Evolutionary conservation across 2,113 vertebrate species (phyloP), one percentile per base, ranked within the genome.

Genomic region (Vidua chalybeata): DNA sequence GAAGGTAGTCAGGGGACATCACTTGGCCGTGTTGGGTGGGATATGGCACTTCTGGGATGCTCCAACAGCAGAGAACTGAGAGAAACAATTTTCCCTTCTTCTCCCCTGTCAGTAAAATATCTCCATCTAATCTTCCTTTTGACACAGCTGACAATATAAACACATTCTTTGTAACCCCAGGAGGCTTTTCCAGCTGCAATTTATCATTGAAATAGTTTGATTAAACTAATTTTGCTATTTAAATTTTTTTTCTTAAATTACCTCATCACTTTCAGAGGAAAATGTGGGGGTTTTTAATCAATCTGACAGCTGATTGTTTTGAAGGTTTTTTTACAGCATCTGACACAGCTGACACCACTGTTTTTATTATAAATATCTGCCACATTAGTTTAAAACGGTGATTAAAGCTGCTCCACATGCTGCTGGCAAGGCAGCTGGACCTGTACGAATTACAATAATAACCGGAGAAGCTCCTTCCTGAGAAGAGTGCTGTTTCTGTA

Each of bases 391-490:
- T 97, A 89, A 97, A 95, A 93, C 55, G 91, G 84, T 89, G 84
- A 96, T 96, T 96, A 95, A 97, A 96, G 83, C 94, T 96, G 78
- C 87, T 97, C 77, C 10, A 11, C 79, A 84, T 95, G 96, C 81
- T 96, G 78, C 94, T 94, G 93, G 93, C 93, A 94, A 95, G 78
- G 89, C 89, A 93, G 92, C 88, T 95, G 94, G 95, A 97, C 87
- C 96, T 87, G 82, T 93, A 96, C 73, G 0, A 94, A 96, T 97
- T 96, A 96, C 64, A 13, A 84, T 95, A 97, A 97, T 93, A 96
- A 95, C 86, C 79, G 84, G 78, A 91, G 90, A 94, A 87, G 89
- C 92, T 95, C 81, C 92, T 96, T 97, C 90, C 95, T 94, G 92
- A 88, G 93, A 91, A 91, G 90, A 94, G 63, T 76, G 81, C 84